Conservation (phyloP, 1,140 invertebrate genomes). For the Penaeus indicus region DNA sequence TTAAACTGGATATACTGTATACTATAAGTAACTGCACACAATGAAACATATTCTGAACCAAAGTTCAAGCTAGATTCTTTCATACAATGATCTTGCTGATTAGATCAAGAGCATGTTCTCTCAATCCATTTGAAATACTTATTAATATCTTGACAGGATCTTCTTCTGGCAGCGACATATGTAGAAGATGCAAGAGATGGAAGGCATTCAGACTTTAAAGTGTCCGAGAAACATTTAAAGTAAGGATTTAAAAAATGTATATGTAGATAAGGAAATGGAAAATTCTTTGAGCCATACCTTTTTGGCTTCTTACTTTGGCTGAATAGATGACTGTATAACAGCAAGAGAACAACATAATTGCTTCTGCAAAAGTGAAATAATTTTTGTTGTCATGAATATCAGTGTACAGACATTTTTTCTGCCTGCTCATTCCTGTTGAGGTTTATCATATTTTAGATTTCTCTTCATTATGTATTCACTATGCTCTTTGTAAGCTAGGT, state of each 20-base stretch:
- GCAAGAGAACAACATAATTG: too few species aligned
- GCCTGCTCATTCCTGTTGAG: too few species aligned
- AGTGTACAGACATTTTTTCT: too few species aligned
- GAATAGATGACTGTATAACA: too few species aligned
- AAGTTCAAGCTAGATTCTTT: background rate
- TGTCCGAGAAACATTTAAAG: constrained; percentile 70
- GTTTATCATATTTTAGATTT: too few species aligned
- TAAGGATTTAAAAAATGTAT: constrained; percentile 63
- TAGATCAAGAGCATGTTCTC: background rate
- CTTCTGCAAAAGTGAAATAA: too few species aligned
- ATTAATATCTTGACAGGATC: constrained; percentile 59
- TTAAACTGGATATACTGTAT: background rate
- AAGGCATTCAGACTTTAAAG: constrained; percentile 71
- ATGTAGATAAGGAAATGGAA: background rate
- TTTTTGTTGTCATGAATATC: too few species aligned
- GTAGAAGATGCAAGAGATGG: constrained; percentile 71
- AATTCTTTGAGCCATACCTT: background rate
- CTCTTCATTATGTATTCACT: too few species aligned
- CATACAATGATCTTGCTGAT: background rate
- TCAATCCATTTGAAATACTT: background rate
- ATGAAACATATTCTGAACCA: background rate
- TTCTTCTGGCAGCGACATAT: constrained; percentile 70
- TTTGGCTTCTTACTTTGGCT: background rate
- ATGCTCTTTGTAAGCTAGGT: too few species aligned
- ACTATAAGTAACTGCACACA: background rate